Evolutionary conservation across 2,113 vertebrate species (phyloP).

Genomic region (Dryoscopus gambensis): DNA sequence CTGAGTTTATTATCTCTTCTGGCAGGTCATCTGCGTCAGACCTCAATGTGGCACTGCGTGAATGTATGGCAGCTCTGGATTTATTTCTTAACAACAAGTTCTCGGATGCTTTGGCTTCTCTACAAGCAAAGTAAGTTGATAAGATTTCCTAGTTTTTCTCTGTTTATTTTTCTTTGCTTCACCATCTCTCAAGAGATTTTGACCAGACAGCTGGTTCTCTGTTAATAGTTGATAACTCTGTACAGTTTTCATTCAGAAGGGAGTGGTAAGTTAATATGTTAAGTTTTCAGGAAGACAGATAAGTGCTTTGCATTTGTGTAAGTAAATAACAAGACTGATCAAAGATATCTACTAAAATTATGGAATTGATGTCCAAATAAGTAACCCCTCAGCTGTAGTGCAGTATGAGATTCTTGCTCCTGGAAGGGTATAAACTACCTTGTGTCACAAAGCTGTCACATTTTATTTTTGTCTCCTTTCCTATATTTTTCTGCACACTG

Average conservation of each 20-base stretch:
- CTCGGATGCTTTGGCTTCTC: conserved; percentile 84
- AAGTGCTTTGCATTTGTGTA: not conserved
- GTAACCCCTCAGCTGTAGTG: not conserved
- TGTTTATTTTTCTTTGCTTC: not conserved
- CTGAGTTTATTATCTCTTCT: conserved; percentile 11
- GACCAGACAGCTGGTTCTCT: not conserved
- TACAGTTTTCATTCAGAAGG: not conserved
- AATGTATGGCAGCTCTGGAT: conserved; percentile 92
- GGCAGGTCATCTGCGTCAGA: conserved; percentile 76
- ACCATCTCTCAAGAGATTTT: not conserved
- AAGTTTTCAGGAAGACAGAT: not conserved
- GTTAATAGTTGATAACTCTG: not conserved
- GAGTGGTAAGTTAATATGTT: not conserved
- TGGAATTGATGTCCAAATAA: not conserved
- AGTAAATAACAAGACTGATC: not conserved
- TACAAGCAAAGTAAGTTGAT: conserved; percentile 83
- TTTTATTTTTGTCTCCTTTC: not conserved
- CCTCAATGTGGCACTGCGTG: conserved; percentile 84
- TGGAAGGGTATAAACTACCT: not conserved
- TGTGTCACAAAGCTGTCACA: not conserved
- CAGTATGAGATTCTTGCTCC: not conserved
- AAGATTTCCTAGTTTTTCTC: not conserved
- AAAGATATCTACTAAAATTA: not conserved
- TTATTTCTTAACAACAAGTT: conserved; percentile 94
- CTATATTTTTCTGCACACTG: not conserved